phyloP scores from a whole-genome alignment of 2,113 vertebrate species.

The Lepus europaeus region DNA sequence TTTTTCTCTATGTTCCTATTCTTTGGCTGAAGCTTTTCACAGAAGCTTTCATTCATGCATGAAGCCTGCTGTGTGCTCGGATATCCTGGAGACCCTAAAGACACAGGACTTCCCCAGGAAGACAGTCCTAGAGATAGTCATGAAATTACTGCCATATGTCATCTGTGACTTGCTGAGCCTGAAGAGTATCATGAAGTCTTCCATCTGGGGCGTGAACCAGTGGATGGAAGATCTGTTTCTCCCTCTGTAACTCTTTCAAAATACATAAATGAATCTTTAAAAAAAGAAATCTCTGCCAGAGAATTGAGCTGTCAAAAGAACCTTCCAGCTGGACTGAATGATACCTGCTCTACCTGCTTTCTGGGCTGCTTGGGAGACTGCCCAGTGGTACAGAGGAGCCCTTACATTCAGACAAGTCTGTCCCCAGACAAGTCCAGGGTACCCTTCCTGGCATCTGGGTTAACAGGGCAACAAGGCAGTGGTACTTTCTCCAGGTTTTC shows the following conservation, averaged over 20 bases:
- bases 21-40: background rate
- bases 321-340: background rate
- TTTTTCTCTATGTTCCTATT: background rate
- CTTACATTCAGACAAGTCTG: background rate
- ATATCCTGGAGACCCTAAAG: background rate
- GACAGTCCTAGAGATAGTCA: background rate
- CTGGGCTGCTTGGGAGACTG: no score
- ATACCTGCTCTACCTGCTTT: background rate
- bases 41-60: background rate
- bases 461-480: background rate
- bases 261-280: no score
- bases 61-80: background rate
- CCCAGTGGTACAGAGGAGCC: background rate
- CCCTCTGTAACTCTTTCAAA: no score
- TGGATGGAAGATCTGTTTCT: no score
- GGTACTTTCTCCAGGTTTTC: background rate
- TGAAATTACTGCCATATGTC: fast-evolving
- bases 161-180: background rate
- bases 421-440: no score
- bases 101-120: background rate
- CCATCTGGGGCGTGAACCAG: background rate
- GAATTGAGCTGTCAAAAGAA: background rate
- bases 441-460: background rate
- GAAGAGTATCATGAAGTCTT: background rate
- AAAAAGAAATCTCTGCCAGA: background rate